Percentiles rank a stretch among this genome's conserved stretches.
phyloP scores from a whole-genome alignment of 2,797 vertebrate species.

The Brotula barbata region DNA sequence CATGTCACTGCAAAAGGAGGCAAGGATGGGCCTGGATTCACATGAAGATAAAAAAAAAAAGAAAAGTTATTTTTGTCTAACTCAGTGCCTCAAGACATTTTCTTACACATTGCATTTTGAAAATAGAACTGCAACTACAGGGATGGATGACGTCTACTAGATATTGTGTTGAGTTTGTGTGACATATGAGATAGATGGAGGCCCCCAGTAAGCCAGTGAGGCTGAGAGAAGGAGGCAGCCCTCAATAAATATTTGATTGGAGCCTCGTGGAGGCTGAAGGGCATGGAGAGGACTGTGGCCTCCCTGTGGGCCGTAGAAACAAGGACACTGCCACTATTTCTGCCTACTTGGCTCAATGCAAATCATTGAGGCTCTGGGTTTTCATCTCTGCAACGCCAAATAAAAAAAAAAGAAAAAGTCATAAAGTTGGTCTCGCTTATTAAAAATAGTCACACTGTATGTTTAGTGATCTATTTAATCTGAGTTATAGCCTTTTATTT shows the following conservation, averaged over 20 bases:
- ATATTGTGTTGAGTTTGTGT: conserved; percentile 6
- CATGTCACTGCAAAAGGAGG: conserved; percentile 57
- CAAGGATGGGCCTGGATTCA: conserved; percentile 54
- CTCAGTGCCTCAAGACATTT: background rate
- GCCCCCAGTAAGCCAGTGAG: conserved; percentile 39
- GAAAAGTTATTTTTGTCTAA: background rate
- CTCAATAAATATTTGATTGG: conserved; percentile 76
- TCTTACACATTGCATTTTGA: background rate
- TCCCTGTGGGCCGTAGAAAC: conserved; percentile 55
- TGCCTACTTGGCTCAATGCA: conserved; percentile 31
- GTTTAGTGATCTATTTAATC: no score
- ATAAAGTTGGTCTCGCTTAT: background rate
- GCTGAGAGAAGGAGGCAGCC: conserved; percentile 60
- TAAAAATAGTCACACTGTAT: background rate
- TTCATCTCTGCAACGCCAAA: conserved; percentile 5
- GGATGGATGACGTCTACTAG: background rate
- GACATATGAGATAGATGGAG: conserved; percentile 17
- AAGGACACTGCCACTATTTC: conserved; percentile 51
- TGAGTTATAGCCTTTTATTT: no score
- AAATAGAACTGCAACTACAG: conserved; percentile 1
- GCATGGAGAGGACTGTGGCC: conserved; percentile 54
- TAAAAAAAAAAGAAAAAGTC: no score
- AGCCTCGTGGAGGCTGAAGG: conserved; percentile 62
- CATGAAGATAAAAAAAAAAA: conserved; percentile 4
- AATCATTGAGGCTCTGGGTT: conserved; percentile 22